A percentile compares a stretch with the other conserved stretches of the same genome.
phyloP scores from a whole-genome alignment of 2,888 invertebrate species.

The Agriotes lineatus region DNA sequence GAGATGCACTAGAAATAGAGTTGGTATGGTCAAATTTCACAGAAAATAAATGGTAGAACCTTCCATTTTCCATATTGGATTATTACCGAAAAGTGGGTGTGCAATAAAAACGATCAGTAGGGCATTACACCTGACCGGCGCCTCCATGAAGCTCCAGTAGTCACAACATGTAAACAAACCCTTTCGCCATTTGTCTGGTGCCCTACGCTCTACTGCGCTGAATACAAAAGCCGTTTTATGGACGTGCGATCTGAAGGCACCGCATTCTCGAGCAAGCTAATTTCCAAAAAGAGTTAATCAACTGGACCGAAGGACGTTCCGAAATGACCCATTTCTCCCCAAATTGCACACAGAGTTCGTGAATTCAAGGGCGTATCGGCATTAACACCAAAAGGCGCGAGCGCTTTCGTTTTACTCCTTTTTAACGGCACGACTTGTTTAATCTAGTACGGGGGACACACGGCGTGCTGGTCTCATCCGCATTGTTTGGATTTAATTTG shows the following conservation, averaged over 20 bases:
- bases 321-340: neutral
- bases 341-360: neutral
- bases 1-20: no score
- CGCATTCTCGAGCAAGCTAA: neutral
- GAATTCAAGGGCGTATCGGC: neutral
- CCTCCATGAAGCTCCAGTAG: conserved; percentile 13
- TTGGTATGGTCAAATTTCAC: no score
- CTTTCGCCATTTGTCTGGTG: conserved; percentile 9
- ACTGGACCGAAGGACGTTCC: neutral
- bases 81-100: neutral
- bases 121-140: conserved; percentile 26
- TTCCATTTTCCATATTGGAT: neutral
- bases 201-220: conserved; percentile 11
- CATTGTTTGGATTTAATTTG: conserved; percentile 38
- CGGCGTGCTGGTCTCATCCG: conserved; percentile 5
- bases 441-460: conserved; percentile 1
- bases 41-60: neutral
- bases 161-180: conserved; percentile 30
- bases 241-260: neutral
- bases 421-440: neutral
- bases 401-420: neutral
- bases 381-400: neutral
- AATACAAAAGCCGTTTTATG: conserved; percentile 5
- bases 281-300: conserved; percentile 10
- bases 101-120: neutral